Conservation (phyloP, 2,888 invertebrate species). For the Spisula solida region DNA sequence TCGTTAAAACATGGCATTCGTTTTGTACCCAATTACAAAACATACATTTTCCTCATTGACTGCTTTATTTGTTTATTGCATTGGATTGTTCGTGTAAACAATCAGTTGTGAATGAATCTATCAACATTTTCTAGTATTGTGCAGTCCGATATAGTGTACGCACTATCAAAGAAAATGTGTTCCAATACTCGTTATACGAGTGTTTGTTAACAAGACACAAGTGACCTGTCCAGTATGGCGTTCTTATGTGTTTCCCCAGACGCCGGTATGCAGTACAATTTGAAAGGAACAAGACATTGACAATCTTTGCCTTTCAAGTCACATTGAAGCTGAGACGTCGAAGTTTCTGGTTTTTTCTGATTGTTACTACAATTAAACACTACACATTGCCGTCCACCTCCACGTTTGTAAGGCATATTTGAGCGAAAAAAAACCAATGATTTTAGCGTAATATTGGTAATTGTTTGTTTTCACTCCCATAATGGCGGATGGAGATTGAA, state of each 20-base stretch:
- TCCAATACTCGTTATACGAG: too few species aligned
- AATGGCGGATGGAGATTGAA: constrained; percentile 45
- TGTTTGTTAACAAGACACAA: too few species aligned
- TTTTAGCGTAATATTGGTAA: background rate
- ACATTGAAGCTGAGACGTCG: constrained; percentile 30
- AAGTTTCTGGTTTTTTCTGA: constrained; percentile 50
- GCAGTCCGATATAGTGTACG: too few species aligned
- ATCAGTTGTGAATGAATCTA: too few species aligned
- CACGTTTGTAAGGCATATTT: constrained; percentile 41
- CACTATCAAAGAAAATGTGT: too few species aligned
- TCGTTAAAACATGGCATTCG: too few species aligned
- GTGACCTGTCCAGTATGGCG: too few species aligned
- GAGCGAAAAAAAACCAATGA: background rate
- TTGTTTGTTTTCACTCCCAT: constrained; percentile 23
- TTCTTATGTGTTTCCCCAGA: constrained; percentile 39
- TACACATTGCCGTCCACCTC: constrained; percentile 53
- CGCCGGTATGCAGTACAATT: constrained; percentile 53
- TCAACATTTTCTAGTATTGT: too few species aligned
- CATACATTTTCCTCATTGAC: too few species aligned
- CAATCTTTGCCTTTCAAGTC: constrained; percentile 39
- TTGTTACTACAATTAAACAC: constrained; percentile 39
- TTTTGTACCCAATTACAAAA: too few species aligned
- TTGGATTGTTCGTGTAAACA: too few species aligned
- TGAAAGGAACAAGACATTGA: constrained; percentile 49
- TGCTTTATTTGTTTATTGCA: too few species aligned